phyloP scores from a whole-genome alignment of 2,888 invertebrate genomes.

The Tribolium freemani region DNA sequence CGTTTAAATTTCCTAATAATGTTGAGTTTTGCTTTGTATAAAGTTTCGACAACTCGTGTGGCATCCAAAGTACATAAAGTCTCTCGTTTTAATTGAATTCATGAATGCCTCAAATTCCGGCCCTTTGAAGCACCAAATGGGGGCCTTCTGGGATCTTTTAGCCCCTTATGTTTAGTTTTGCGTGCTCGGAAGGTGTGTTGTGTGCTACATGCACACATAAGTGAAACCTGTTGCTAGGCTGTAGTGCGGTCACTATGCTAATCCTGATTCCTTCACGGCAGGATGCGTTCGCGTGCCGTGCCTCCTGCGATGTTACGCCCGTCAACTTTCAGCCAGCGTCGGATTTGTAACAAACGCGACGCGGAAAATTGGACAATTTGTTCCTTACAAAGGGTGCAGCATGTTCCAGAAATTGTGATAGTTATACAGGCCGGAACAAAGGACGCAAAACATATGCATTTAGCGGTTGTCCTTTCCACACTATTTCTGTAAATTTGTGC shows the following conservation, averaged over 20 bases:
- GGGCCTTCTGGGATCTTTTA: not conserved
- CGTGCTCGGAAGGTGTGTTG: conserved; percentile 19
- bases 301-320: conserved; percentile 30
- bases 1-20: conserved; percentile 11
- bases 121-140: conserved; percentile 19
- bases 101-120: conserved; percentile 28
- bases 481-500: too few species aligned
- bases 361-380: not conserved
- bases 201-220: conserved; percentile 28
- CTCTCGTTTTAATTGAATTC: conserved; percentile 17
- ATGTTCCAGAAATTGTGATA: not conserved
- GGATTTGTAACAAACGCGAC: conserved; percentile 18
- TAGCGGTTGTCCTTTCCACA: too few species aligned
- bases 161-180: conserved; percentile 11
- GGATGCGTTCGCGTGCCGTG: conserved; percentile 39
- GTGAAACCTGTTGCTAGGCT: conserved; percentile 48
- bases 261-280: conserved; percentile 47
- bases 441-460: too few species aligned
- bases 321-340: conserved; percentile 1
- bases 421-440: not conserved
- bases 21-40: conserved; percentile 3
- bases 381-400: not conserved
- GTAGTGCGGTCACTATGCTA: conserved; percentile 52
- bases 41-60: conserved; percentile 28
- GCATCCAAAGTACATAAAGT: conserved; percentile 18